phyloP scores from a whole-genome alignment of 2,888 invertebrate species.

The Eristalis intricaria region DNA sequence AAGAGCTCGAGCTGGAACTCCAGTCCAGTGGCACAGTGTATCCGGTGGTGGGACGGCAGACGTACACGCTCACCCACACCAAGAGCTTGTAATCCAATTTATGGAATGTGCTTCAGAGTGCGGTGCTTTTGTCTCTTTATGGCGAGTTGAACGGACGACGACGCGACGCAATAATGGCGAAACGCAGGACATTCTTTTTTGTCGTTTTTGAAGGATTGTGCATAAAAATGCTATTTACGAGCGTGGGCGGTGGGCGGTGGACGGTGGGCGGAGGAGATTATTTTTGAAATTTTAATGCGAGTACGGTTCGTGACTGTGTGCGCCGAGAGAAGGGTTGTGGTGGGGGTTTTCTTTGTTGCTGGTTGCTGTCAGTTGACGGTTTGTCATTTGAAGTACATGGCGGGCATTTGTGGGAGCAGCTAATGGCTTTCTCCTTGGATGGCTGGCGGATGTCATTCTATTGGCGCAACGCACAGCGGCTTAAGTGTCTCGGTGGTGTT shows the following conservation, averaged over 20 bases:
- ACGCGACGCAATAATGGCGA: neutral
- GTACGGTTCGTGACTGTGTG: neutral
- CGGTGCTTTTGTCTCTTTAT: slow-evolving; percentile 34
- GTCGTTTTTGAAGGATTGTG: slow-evolving; percentile 10
- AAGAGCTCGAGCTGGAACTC: neutral
- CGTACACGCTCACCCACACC: neutral
- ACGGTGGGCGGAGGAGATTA: neutral
- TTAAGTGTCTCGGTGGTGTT: neutral
- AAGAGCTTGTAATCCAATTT: slow-evolving; percentile 61
- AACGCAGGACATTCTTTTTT: slow-evolving; percentile 5
- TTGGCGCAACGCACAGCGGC: neutral
- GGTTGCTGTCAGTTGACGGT: neutral
- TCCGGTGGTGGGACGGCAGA: neutral
- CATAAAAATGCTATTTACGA: slow-evolving; percentile 21
- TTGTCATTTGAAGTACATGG: neutral
- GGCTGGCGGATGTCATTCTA: neutral
- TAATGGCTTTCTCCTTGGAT: neutral
- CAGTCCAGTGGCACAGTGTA: slow-evolving; percentile 20
- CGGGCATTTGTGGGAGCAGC: neutral
- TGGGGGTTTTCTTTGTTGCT: neutral
- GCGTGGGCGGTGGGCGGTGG: neutral
- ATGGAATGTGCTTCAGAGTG: slow-evolving; percentile 39
- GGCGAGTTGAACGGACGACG: slow-evolving; percentile 21
- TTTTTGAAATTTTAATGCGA: neutral
- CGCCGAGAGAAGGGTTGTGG: neutral